Evolutionary conservation across 1,140 invertebrate species (phyloP).

Genomic region (Arion vulgaris): DNA sequence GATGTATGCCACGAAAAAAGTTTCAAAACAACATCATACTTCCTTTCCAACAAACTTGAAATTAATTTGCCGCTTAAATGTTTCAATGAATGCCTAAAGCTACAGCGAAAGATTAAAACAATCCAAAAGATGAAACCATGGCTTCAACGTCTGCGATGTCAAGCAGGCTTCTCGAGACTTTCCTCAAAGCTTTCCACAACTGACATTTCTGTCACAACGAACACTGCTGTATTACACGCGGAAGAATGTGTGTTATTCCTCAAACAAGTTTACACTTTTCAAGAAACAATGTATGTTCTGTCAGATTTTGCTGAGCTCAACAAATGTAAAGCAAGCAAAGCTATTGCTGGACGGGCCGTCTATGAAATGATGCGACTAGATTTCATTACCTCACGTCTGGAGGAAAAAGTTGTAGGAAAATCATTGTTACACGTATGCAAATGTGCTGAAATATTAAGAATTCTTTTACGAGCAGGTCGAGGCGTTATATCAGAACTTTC

Average conservation of each 20-base stretch:
- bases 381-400: background rate
- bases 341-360: background rate
- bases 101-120: background rate
- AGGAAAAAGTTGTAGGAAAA: background rate
- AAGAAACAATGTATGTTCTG: slow-evolving; percentile 1
- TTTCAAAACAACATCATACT: background rate
- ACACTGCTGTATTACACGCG: background rate
- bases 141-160: background rate
- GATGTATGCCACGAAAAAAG: background rate
- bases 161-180: background rate
- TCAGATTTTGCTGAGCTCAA: background rate
- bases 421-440: background rate
- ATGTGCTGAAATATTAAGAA: background rate
- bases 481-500: background rate
- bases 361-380: slow-evolving; percentile 1
- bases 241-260: slow-evolving; percentile 12
- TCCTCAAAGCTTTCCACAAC: background rate
- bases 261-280: background rate
- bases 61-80: background rate
- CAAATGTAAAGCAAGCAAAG: background rate
- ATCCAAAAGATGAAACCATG: background rate
- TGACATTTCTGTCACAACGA: background rate
- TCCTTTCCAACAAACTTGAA: background rate
- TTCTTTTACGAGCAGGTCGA: background rate
- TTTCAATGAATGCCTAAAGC: background rate